Percentiles rank a stretch among this genome's conserved stretches.
Evolutionary conservation across 2,797 vertebrate genomes (phyloP).

Genomic region (Eremophila alpestris): DNA sequence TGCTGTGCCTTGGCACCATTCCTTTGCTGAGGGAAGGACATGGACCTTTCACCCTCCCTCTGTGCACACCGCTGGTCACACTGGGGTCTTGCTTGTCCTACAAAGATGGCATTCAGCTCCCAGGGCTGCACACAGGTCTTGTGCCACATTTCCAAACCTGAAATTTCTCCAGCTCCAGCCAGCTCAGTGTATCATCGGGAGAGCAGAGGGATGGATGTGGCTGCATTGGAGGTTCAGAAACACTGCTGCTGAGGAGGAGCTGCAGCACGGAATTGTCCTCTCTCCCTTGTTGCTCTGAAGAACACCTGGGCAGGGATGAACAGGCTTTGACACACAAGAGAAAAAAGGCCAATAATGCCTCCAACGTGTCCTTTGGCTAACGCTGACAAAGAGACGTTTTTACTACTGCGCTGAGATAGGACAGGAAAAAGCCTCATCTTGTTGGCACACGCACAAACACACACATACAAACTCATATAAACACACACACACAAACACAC

Average conservation of each 20-base stretch:
- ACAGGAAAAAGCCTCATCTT: background rate
- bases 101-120: background rate
- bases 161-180: background rate
- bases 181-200: rapidly evolving
- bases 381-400: background rate
- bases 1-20: rapidly evolving
- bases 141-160: background rate
- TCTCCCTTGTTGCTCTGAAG: background rate
- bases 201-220: rapidly evolving
- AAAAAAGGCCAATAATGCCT: background rate
- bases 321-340: background rate
- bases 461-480: background rate
- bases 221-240: background rate
- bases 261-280: background rate
- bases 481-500: background rate
- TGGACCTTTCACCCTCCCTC: background rate
- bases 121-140: rapidly evolving
- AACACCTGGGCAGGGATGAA: background rate
- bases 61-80: background rate
- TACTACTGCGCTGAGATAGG: background rate
- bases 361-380: background rate
- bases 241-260: rapidly evolving
- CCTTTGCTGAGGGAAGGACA: background rate
- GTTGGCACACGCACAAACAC: background rate
- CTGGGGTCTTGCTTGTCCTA: background rate